Evolutionary conservation across 2,797 vertebrate genomes (phyloP).

Genomic region (Dendrocincla fuliginosa): DNA sequence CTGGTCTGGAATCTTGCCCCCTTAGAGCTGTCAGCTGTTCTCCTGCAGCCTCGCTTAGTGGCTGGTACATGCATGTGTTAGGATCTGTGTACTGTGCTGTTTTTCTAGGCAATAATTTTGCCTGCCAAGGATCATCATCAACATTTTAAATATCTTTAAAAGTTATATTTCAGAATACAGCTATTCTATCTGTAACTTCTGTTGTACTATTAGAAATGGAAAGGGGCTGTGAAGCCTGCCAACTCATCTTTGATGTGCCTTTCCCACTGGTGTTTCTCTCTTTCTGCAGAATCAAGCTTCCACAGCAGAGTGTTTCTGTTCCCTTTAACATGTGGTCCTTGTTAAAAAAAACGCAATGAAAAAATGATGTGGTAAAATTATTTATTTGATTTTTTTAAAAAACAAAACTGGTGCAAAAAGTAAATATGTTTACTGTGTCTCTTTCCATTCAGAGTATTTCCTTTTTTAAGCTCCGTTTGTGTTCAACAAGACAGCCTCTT

Average conservation of each 20-base stretch:
- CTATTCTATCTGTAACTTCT: neutral
- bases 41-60: neutral
- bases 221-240: neutral
- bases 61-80: neutral
- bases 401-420: neutral
- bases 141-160: neutral
- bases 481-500: constrained; percentile 73
- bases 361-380: neutral
- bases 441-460: constrained; percentile 55
- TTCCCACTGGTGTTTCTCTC: constrained; percentile 28
- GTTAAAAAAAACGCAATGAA: constrained; percentile 59
- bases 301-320: neutral
- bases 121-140: neutral
- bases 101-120: neutral
- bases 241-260: constrained; percentile 54
- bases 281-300: constrained; percentile 10
- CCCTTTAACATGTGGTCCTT: constrained; percentile 59
- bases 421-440: constrained; percentile 41
- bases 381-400: neutral
- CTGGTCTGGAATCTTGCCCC: neutral
- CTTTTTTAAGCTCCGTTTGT: constrained; percentile 57
- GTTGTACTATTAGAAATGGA: neutral
- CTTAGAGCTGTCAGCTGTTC: neutral
- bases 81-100: neutral
- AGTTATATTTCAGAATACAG: neutral